Evolutionary conservation across 2,888 invertebrate species (phyloP).

Genomic region (Zelleria hepariella): DNA sequence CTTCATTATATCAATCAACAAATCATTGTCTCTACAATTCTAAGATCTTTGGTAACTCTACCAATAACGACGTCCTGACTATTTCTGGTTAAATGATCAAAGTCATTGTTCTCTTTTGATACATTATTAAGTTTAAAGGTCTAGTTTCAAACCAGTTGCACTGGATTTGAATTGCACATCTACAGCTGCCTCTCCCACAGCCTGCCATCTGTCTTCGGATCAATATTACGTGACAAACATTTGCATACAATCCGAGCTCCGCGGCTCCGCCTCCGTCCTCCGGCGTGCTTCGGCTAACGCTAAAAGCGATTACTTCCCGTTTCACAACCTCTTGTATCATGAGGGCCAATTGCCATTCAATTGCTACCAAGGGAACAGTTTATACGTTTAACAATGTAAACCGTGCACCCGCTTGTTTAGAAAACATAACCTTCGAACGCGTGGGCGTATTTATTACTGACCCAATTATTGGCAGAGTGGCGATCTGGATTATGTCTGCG

Average conservation of each 20-base stretch:
- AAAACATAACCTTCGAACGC: background rate
- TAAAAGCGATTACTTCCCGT: constrained; percentile 44
- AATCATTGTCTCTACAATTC: background rate
- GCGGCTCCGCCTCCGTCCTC: constrained; percentile 41
- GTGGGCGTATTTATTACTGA: background rate
- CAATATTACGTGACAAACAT: constrained; percentile 26
- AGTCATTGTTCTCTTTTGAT: background rate
- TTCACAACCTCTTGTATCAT: background rate
- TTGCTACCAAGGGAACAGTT: background rate
- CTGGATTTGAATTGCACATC: background rate
- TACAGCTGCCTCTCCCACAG: background rate
- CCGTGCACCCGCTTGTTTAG: background rate
- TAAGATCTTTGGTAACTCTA: too few species aligned
- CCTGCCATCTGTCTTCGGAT: background rate
- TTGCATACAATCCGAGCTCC: constrained; percentile 56
- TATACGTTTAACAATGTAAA: background rate
- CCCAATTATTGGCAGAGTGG: background rate
- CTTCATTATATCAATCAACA: background rate
- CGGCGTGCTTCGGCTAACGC: constrained; percentile 11
- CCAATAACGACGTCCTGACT: too few species aligned
- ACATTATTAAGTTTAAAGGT: background rate
- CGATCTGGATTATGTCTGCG: background rate
- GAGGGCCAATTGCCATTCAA: background rate
- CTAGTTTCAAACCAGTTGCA: background rate
- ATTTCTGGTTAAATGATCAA: background rate